phyloP scores from a whole-genome alignment of 2,888 invertebrate genomes.

The Glaucopsyche alexis region DNA sequence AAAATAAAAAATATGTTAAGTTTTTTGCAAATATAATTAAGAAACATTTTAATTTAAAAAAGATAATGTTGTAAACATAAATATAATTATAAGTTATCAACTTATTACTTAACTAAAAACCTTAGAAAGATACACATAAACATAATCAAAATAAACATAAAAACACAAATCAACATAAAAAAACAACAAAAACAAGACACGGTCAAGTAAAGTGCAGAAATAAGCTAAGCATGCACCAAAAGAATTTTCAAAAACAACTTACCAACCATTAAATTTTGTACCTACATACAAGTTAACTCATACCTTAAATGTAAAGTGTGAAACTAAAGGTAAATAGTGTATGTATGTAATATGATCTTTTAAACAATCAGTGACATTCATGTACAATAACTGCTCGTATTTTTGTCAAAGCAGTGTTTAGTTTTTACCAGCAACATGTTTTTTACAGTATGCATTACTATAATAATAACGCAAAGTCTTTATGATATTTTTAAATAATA shows the following conservation, averaged over 20 bases:
- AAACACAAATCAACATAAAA: constrained; percentile 17
- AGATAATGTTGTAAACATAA: neutral
- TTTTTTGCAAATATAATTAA: neutral
- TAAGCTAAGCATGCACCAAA: constrained; percentile 22
- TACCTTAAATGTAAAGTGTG: neutral
- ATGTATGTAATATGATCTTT: neutral
- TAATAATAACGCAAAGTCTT: no score
- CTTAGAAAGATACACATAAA: neutral
- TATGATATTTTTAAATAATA: no score
- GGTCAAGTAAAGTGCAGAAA: constrained; percentile 12
- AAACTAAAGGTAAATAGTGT: no score
- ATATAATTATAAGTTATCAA: neutral
- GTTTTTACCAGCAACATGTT: no score
- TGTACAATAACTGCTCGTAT: no score
- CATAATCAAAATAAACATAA: neutral
- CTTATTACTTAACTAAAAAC: neutral
- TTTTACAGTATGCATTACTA: no score
- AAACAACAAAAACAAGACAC: neutral
- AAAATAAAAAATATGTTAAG: neutral
- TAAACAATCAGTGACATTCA: neutral
- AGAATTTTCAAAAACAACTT: neutral
- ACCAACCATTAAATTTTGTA: neutral
- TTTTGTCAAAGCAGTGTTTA: no score
- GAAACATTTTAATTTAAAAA: neutral
- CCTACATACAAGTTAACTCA: neutral